These are phyloP conservation scores for Microdon myrmicae DNA, from an alignment of 2,888 invertebrate genomes.

Conservation along the genomic window DNA sequence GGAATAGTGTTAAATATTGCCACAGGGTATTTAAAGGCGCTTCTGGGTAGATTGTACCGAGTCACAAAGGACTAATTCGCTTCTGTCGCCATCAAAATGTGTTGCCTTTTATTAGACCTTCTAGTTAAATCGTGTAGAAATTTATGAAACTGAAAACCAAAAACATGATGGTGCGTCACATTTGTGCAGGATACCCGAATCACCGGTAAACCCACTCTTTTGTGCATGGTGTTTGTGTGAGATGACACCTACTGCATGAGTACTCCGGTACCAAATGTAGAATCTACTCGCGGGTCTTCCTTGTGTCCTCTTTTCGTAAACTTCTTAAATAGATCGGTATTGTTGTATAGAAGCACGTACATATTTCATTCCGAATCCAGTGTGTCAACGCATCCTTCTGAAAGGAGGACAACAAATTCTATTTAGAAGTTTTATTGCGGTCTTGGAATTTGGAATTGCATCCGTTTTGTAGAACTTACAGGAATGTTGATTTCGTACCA, in stretches of 20 bases:
- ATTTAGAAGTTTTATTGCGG: conserved; percentile 14
- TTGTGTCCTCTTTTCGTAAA: conserved; percentile 1
- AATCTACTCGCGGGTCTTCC: background rate
- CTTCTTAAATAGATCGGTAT: background rate
- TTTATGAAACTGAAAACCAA: conserved; percentile 23
- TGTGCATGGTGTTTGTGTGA: background rate
- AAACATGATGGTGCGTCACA: background rate
- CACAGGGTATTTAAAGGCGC: too few relatives aligned
- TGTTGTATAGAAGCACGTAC: conserved; percentile 12
- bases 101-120: conserved; percentile 17
- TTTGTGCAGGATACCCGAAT: background rate
- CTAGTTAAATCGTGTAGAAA: conserved; percentile 24
- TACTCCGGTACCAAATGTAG: background rate
- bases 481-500: too few relatives aligned
- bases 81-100: too few relatives aligned
- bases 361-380: too few relatives aligned
- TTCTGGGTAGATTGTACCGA: too few relatives aligned
- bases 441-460: conserved; percentile 13
- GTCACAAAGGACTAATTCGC: too few relatives aligned
- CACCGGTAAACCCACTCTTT: background rate
- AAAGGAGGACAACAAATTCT: conserved; percentile 10
- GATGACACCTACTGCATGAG: conserved; percentile 5
- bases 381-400: too few relatives aligned
- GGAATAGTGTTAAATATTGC: too few relatives aligned
- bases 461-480: conserved; percentile 20